phyloP scores from a whole-genome alignment of 2,113 vertebrate species.

The Tetrax tetrax region DNA sequence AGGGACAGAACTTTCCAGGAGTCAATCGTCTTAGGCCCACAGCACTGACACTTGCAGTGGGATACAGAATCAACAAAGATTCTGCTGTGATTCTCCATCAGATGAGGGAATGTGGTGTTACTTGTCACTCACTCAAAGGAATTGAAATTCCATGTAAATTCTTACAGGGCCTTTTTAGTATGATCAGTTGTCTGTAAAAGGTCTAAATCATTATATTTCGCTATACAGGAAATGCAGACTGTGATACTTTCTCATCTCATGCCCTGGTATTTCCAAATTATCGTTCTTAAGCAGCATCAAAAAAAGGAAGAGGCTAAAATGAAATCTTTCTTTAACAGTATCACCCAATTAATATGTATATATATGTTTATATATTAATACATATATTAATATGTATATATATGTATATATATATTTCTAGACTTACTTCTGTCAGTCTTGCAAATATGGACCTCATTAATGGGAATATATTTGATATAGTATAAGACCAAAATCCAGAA shows the following conservation, averaged over 20 bases:
- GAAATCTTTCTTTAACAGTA: neutral
- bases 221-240: neutral
- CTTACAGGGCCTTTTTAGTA: neutral
- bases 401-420: neutral
- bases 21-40: neutral
- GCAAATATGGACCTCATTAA: neutral
- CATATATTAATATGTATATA: no score
- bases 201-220: neutral
- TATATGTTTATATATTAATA: no score
- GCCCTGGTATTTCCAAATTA: neutral
- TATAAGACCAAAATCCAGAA: neutral
- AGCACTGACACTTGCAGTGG: neutral
- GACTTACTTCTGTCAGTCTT: neutral
- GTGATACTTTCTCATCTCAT: neutral
- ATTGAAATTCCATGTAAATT: neutral
- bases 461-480: neutral
- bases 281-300: neutral
- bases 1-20: neutral
- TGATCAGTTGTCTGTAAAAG: neutral
- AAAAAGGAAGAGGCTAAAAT: neutral
- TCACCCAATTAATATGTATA: neutral
- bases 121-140: neutral
- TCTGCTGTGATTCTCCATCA: neutral
- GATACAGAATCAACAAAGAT: neutral
- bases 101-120: neutral